A percentile compares a stretch with the other conserved stretches of the same genome.
Conservation (phyloP, 1,140 invertebrate species). For the Dendroctonus valens region DNA sequence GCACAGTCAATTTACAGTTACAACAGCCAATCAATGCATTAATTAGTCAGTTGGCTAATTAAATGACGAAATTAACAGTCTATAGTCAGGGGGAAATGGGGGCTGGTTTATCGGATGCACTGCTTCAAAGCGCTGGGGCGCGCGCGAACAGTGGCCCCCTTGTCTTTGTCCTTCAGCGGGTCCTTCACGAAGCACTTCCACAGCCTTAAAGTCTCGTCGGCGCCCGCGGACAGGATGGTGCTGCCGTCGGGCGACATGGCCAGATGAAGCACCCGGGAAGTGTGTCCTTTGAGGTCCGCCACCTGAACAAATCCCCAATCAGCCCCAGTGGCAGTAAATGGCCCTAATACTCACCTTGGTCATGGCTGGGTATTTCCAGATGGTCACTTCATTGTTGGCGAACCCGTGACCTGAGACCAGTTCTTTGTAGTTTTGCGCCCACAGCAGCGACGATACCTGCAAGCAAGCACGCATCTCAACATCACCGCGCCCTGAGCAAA, state of each 20-base stretch:
- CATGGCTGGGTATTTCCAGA: slow-evolving; percentile 96
- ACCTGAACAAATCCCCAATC: slow-evolving; percentile 14
- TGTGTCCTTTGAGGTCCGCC: slow-evolving; percentile 82
- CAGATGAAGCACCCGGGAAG: slow-evolving; percentile 85
- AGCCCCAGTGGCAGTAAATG: background rate
- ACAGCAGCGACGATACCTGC: slow-evolving; percentile 86
- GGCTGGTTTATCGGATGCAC: slow-evolving; percentile 57
- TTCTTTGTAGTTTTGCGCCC: slow-evolving; percentile 94
- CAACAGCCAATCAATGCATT: background rate
- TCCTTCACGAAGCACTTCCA: slow-evolving; percentile 94
- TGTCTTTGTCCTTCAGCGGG: slow-evolving; percentile 70
- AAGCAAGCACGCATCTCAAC: slow-evolving; percentile 5
- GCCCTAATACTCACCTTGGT: slow-evolving; percentile 59
- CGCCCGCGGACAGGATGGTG: slow-evolving; percentile 89
- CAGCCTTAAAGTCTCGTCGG: slow-evolving; percentile 91
- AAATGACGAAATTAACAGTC: background rate
- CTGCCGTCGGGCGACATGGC: slow-evolving; percentile 94
- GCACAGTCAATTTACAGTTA: background rate
- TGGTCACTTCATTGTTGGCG: slow-evolving; percentile 89
- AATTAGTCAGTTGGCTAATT: background rate
- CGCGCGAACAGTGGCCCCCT: slow-evolving; percentile 57
- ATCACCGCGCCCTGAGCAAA: slow-evolving; percentile 10
- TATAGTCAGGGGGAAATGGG: too few species aligned
- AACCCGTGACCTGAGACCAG: slow-evolving; percentile 94
- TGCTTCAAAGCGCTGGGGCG: slow-evolving; percentile 68